Conservation (phyloP, 2,888 invertebrate genomes). For the Apodemia hepburni region DNA sequence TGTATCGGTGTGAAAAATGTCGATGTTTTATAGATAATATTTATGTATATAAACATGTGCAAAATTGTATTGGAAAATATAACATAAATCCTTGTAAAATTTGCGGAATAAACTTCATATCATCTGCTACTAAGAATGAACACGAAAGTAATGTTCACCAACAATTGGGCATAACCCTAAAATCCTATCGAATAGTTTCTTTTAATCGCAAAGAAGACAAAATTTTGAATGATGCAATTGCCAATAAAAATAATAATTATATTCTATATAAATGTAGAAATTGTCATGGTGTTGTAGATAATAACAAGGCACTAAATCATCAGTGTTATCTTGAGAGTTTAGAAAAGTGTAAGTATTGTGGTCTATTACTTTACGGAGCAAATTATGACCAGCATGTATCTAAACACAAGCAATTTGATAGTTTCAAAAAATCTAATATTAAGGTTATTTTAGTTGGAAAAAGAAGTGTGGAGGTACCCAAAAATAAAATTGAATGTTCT, state of each 20-base stretch:
- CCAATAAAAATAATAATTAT: slow-evolving; percentile 35
- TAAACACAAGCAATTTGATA: slow-evolving; percentile 45
- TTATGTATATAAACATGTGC: slow-evolving; percentile 42
- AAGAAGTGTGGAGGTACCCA: slow-evolving; percentile 17
- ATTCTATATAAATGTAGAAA: slow-evolving; percentile 56
- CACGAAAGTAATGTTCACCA: slow-evolving; percentile 48
- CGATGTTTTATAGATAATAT: slow-evolving; percentile 42
- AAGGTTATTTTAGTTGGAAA: slow-evolving; percentile 51
- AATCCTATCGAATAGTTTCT: slow-evolving; percentile 46
- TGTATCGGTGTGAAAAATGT: slow-evolving; percentile 57
- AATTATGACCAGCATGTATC: slow-evolving; percentile 43
- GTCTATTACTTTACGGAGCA: slow-evolving; percentile 40
- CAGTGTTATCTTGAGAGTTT: slow-evolving; percentile 40
- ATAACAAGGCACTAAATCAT: slow-evolving; percentile 37
- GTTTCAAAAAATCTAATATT: slow-evolving; percentile 45
- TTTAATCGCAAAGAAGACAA: slow-evolving; percentile 49
- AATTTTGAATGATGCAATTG: slow-evolving; percentile 39
- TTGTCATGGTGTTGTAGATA: slow-evolving; percentile 48
- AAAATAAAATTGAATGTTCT: slow-evolving; percentile 28
- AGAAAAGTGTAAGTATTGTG: slow-evolving; percentile 48
- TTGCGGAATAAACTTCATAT: slow-evolving; percentile 49
- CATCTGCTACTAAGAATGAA: slow-evolving; percentile 35
- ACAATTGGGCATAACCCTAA: slow-evolving; percentile 31
- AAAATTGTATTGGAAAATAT: slow-evolving; percentile 39
- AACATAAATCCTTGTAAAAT: slow-evolving; percentile 45